Base-by-base conservation (phyloP, 2,113 vertebrate genomes). In the Lasiurus borealis region DNA sequence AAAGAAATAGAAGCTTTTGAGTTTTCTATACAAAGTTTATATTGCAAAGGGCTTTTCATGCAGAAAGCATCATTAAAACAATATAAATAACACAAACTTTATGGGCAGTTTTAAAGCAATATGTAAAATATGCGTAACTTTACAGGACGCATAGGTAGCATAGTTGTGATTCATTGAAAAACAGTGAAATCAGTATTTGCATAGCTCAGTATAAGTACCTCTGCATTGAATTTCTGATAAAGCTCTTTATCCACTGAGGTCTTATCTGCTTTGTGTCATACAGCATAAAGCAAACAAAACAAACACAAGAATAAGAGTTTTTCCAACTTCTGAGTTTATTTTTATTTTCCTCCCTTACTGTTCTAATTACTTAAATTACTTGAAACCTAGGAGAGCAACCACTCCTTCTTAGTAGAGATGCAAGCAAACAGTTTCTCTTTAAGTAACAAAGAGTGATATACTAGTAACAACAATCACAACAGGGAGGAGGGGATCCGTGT, bases 11-110 rank as follows among this genome's bases (percentile, higher is more conserved):
- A 16, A 62, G 2, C 7, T 93, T 93, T 80, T 59, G 73, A n/a
- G 1, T 54, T 72, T 59, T 78, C 23, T 83, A 12, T 83, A 68
- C 52, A 81, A 94, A 89, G 10, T 89, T 71, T 48, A 71, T 69
- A 27, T 40, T 88, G 7, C 36, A 54, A 95, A 92, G 8, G 9
- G 78, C 7, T 95, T 71, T 80, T 93, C 23, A 29, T 82, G 78
- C 19, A 88, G 91, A 59, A 4, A 54, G 5, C 27, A 78, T 80
- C 82, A 97, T 93, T 96, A 90, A 93, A 91, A 85, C 72, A 77
- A 13, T 64, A n/a, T 95, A 52, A 71, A 62, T 85, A 92, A 88
- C 21, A 48, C 71, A 34, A 69, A 78, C 40, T 86, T 59, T 23
- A 25, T n/a, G 25, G n/a, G 29, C 7, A 48, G 15, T 46, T 96